phyloP scores from a whole-genome alignment of 2,888 invertebrate species.

The Hypsopygia costalis region DNA sequence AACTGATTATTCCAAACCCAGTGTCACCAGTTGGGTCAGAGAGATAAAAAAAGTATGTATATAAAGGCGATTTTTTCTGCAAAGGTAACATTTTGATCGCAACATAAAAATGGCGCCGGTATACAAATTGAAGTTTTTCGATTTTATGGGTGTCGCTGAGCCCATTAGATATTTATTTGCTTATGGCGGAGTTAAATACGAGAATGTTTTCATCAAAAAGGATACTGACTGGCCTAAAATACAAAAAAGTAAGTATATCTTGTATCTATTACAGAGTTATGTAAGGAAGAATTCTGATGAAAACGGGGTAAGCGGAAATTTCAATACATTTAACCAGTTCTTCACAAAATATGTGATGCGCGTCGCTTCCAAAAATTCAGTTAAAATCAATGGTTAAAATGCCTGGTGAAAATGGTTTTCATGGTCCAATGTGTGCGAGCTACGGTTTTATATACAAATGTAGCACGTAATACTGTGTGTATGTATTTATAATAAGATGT shows the following conservation, averaged over 20 bases:
- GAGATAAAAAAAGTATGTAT: constrained; percentile 7
- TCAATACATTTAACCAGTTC: no score
- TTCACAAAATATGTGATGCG: no score
- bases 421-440: no score
- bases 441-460: no score
- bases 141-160: constrained; percentile 37
- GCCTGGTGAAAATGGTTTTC: no score
- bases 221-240: constrained; percentile 24
- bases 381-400: no score
- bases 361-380: no score
- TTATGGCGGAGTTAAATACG: constrained; percentile 36
- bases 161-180: constrained; percentile 38
- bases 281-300: no score
- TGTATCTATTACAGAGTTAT: no score
- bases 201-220: constrained; percentile 26
- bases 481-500: no score
- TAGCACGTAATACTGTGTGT: no score
- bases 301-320: no score
- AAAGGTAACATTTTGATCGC: not conserved
- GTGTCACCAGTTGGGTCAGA: not conserved
- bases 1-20: not conserved
- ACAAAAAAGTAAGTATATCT: constrained; percentile 15
- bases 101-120: constrained; percentile 27
- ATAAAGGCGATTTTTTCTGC: not conserved
- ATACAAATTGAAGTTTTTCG: constrained; percentile 37